Evolutionary conservation across 2,888 invertebrate genomes (phyloP), one percentile per base, ranked within the genome.

Genomic region (Lobophora halterata): DNA sequence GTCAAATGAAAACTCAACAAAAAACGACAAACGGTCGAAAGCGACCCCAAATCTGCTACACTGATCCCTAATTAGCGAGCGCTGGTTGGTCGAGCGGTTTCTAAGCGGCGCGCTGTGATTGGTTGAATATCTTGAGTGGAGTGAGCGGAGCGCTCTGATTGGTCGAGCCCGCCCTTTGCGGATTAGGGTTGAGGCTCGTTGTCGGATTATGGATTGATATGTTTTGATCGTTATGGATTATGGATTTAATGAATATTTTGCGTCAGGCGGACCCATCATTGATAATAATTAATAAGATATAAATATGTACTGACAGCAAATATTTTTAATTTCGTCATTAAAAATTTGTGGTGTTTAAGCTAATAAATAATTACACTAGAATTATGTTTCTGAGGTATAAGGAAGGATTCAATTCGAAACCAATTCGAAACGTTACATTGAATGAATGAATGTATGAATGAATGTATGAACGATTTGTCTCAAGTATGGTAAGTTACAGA

Each of bases 41-140:
- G 71, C 66, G 79, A 81, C 83, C 85, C 83, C 78, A 80, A 85
- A 85, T 72, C 68, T 71, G 66, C 61, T 45, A 58, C 70, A 76
- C 74, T 79, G 78, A 81, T 74, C 76, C 65, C 40, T 82, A 81
- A 83, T 83, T 79, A 76, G 71, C 49, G 68, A 1, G 1, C 44
- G 37, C 40, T 49, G 53, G 83, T 86, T 85, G 81, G 85, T 46
- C 62, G 36, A 43, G 13, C 42, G 54, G 51, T 66, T 76, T 68
- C 70, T 61, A 68, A 65, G 65, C 52, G 36, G 40, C 2, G 43
- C 2, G 1, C 9, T 20, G 33, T 46, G 41, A 79, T 83, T 82
- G 78, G 83, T 27, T 17, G 60, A 27, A n/a, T 9, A 6, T 19
- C 17, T 23, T 21, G 30, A 25, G 41, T 25, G 37, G 30, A 9